A percentile compares a stretch with the other conserved stretches of the same genome.
These are phyloP conservation scores for Hippocampus comes DNA, from an alignment of 2,113 vertebrate genomes.

Conservation along the genomic window DNA sequence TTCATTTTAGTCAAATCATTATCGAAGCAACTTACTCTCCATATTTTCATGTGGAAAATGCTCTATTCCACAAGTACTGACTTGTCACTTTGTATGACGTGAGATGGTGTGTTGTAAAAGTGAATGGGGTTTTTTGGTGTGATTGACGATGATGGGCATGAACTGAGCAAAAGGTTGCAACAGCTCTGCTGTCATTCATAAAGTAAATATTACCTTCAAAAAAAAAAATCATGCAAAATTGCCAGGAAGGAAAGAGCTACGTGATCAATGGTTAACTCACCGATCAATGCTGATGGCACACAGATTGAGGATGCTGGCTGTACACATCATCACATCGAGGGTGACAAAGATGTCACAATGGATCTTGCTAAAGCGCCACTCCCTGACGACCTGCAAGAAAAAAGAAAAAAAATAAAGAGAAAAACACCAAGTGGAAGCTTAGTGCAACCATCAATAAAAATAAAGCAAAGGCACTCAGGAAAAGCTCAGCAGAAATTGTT, in stretches of 20 bases:
- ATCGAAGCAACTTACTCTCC: too few relatives aligned
- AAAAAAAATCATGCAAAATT: conserved; percentile 39
- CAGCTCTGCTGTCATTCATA: conserved; percentile 21
- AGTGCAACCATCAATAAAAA: conserved; percentile 31
- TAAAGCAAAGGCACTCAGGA: conserved; percentile 4
- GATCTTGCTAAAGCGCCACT: conserved; percentile 96
- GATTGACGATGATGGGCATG: conserved; percentile 1
- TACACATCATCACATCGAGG: conserved; percentile 99
- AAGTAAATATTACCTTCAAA: conserved; percentile 29
- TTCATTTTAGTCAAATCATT: too few relatives aligned
- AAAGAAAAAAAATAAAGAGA: not conserved
- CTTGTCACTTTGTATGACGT: too few relatives aligned
- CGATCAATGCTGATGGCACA: conserved; percentile 99
- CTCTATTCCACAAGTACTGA: too few relatives aligned
- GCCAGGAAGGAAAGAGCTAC: conserved; percentile 25
- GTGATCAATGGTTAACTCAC: conserved; percentile 67
- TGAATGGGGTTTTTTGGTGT: not conserved
- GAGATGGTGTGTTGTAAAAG: not conserved
- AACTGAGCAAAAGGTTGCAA: conserved; percentile 2
- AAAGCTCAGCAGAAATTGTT: conserved; percentile 4
- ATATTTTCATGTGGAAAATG: not conserved
- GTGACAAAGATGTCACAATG: conserved; percentile 99
- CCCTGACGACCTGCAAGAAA: conserved; percentile 87
- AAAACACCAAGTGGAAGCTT: conserved; percentile 34
- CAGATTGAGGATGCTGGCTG: conserved; percentile 97